phyloP scores from a whole-genome alignment of 2,888 invertebrate genomes.

The Vandiemenella viatica region DNA sequence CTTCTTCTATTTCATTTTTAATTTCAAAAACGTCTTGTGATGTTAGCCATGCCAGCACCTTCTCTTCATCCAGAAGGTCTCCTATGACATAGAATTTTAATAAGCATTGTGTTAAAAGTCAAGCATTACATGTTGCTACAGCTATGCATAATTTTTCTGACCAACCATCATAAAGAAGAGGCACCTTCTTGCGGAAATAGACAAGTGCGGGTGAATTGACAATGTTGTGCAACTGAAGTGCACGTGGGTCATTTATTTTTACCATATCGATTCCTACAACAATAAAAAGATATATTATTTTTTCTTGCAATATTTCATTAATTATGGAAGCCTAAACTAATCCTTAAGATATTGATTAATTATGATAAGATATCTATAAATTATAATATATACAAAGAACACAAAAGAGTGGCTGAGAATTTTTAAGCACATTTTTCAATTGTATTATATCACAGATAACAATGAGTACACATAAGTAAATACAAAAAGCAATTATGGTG shows the following conservation, averaged over 20 bases:
- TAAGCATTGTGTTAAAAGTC: too few relatives aligned
- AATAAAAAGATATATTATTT: conserved; percentile 1
- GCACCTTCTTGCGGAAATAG: conserved; percentile 70
- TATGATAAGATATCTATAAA: too few relatives aligned
- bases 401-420: background rate
- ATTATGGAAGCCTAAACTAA: too few relatives aligned
- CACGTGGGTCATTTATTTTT: conserved; percentile 69
- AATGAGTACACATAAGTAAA: too few relatives aligned
- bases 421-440: too few relatives aligned
- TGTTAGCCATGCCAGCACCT: conserved; percentile 75
- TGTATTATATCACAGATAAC: too few relatives aligned
- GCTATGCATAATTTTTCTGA: background rate
- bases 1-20: conserved; percentile 93
- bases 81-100: too few relatives aligned
- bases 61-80: conserved; percentile 73
- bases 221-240: conserved; percentile 67
- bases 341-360: too few relatives aligned
- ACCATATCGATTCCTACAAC: conserved; percentile 68
- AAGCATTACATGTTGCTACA: too few relatives aligned
- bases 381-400: background rate
- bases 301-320: background rate
- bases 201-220: conserved; percentile 73
- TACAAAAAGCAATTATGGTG: too few relatives aligned
- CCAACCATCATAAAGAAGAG: conserved; percentile 66
- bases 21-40: conserved; percentile 90